Evolutionary conservation across 2,113 vertebrate species (phyloP), one percentile per base, ranked within the genome.

Genomic region (Nothocercus nigrocapillus): DNA sequence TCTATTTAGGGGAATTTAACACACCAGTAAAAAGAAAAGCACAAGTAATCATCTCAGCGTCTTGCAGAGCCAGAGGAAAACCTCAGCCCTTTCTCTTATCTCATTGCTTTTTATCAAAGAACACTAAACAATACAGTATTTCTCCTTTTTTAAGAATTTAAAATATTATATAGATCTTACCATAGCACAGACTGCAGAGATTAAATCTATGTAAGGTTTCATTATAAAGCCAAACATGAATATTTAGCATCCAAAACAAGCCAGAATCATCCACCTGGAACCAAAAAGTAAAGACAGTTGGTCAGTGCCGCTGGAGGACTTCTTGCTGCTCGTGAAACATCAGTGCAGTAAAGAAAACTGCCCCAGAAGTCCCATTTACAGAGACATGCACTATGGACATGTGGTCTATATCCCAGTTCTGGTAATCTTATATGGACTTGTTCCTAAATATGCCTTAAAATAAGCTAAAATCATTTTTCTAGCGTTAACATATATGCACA

Each of bases 101-200:
- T 53, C 45, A 36, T 78, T 10, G 5, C 13, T 30, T 25, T 56
- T 86, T 27, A 59, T 83, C 10, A 49, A 44, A 20, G 68, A 58
- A 51, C 30, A 49, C 51, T 51, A 42, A 40, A 49, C 42, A 22
- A 30, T 4, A 34, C 18, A 44, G 19, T 67, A 45, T 56, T 70
- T 6, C 22, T 54, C 22, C 22, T 56, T 76, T 56, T 63, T 49
- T 25, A 20, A 28, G 30, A 62, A 38, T 70, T 67, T 15, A 15
- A 28, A 72, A 69, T 45, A 83, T 13, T 45, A n/a, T 15, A 13
- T 32, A 62, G 77, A 69, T 74, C 97, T 97, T 92, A 98, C 97
- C 97, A 4, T 91, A 96, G 86, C 97, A 98, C 85, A 98, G 94
- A 32, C 87, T 96, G 58, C 98, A 98, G 4, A 53, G 34, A 24